phyloP scores from a whole-genome alignment of 2,113 vertebrate genomes.

The Podiceps cristatus region DNA sequence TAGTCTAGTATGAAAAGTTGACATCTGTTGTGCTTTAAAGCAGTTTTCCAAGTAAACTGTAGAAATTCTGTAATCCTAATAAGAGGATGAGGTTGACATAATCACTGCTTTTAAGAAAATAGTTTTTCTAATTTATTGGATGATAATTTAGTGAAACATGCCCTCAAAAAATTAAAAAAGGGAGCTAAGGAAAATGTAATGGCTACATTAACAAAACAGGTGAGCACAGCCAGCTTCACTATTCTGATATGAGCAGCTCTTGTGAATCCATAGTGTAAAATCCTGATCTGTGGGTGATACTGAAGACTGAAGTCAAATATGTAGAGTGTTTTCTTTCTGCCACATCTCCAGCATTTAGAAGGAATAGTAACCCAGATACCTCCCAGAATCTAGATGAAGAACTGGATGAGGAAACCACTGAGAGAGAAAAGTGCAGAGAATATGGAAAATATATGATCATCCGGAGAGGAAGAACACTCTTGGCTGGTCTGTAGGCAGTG shows the following conservation, averaged over 20 bases:
- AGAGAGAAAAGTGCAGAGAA: neutral
- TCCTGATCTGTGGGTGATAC: neutral
- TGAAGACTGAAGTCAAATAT: neutral
- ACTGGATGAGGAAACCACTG: neutral
- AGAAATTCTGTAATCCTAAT: constrained; percentile 48
- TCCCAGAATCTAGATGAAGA: neutral
- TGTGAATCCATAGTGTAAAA: neutral
- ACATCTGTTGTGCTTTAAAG: constrained; percentile 54
- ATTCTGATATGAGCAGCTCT: neutral
- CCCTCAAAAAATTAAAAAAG: neutral
- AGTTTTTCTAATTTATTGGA: neutral
- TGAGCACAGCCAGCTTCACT: neutral
- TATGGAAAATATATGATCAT: neutral
- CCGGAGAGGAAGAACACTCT: fast-evolving
- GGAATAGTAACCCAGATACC: neutral
- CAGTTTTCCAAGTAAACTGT: constrained; percentile 33
- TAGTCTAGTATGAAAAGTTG: constrained; percentile 12
- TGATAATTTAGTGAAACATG: neutral
- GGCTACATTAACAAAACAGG: neutral
- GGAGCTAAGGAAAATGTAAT: neutral
- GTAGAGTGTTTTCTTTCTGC: neutral
- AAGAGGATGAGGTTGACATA: constrained; percentile 26
- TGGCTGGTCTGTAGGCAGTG: neutral
- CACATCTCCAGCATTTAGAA: neutral
- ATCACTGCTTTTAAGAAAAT: neutral